Percentiles rank a stretch among this genome's conserved stretches.
Conservation (phyloP, 2,797 vertebrate species). For the Glyptemys insculpta region DNA sequence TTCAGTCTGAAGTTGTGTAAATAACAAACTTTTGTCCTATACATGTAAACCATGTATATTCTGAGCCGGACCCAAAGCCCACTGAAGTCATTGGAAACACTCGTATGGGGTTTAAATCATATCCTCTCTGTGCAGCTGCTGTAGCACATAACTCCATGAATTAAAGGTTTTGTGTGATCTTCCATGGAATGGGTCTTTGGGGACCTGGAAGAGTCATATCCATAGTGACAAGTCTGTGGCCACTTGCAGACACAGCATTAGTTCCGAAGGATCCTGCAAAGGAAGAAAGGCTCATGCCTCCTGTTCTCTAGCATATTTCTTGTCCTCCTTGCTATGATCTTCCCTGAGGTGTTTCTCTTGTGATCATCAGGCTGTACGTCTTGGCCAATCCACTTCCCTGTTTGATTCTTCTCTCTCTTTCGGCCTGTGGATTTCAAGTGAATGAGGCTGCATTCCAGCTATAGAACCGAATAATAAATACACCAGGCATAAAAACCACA, state of each 20-base stretch:
- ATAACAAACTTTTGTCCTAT: not conserved
- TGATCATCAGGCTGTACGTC: not conserved
- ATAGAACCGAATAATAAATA: accelerated
- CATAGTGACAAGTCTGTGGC: not conserved
- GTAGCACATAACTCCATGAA: not conserved
- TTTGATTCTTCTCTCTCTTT: not conserved
- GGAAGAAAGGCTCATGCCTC: not conserved
- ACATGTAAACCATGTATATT: not conserved
- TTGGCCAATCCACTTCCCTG: not conserved
- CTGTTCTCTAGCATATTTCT: not conserved
- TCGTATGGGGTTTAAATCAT: not conserved
- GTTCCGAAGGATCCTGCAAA: not conserved
- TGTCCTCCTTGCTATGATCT: not conserved
- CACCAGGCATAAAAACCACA: not conserved
- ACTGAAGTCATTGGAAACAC: not conserved
- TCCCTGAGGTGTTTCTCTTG: not conserved
- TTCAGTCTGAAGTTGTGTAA: not conserved
- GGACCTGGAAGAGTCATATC: not conserved
- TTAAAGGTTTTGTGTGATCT: not conserved
- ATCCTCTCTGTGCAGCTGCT: not conserved
- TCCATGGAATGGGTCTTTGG: not conserved
- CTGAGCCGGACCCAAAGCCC: not conserved
- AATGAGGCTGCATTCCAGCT: accelerated
- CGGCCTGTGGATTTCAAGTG: not conserved
- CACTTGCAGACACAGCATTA: not conserved